phyloP scores from a whole-genome alignment of 2,113 vertebrate species.

The Colinus virginianus region DNA sequence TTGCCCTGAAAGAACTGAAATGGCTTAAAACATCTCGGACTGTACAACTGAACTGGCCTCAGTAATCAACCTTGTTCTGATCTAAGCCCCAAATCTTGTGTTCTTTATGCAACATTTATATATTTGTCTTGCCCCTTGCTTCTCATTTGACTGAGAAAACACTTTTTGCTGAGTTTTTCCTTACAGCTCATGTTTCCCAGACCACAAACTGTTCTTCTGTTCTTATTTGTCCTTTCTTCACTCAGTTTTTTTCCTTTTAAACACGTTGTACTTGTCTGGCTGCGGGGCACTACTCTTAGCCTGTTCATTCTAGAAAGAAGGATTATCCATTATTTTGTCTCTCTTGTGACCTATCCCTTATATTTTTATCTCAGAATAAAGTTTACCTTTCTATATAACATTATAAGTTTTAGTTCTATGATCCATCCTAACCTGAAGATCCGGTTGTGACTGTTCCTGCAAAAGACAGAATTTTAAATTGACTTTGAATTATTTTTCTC shows the following conservation, averaged over 20 bases:
- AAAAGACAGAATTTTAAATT: background rate
- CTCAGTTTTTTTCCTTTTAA: background rate
- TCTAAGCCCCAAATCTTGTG: background rate
- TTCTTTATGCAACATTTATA: background rate
- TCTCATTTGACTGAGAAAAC: accelerated
- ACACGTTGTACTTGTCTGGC: background rate
- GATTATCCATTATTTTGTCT: background rate
- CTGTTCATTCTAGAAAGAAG: background rate
- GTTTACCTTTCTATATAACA: background rate
- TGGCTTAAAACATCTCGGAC: background rate
- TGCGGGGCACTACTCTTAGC: background rate
- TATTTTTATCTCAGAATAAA: background rate
- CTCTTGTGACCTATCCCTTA: background rate
- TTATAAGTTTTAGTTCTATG: background rate
- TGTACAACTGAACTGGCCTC: background rate
- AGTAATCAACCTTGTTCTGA: background rate
- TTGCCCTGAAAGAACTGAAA: background rate
- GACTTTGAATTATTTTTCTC: background rate
- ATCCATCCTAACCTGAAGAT: background rate
- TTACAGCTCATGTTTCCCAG: background rate
- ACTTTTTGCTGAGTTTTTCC: background rate
- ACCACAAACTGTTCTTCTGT: background rate
- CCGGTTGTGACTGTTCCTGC: background rate
- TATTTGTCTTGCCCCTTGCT: background rate
- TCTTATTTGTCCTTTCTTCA: background rate